Evolutionary conservation across 2,888 invertebrate genomes (phyloP), one percentile per base, ranked within the genome.

Genomic region (Tenthredo distinguenda): DNA sequence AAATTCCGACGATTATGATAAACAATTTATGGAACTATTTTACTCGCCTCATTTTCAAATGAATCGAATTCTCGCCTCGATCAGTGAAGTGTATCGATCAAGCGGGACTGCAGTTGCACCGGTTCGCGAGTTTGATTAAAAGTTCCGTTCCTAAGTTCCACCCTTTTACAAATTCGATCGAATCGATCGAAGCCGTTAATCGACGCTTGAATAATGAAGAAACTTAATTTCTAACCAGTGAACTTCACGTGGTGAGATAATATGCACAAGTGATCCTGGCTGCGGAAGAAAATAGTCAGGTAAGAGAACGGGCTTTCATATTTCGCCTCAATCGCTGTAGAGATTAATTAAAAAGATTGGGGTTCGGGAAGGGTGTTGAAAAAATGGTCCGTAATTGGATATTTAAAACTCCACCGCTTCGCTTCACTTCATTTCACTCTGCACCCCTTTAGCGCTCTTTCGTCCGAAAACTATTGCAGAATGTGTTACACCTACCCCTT

Each of bases 321-420:
- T 37, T 31, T n/a, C 3, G n/a, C 18, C 15, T 37, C n/a, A n/a
- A 31, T 71, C 37, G 6, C 18, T 34, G 34, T 15, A 21, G 47
- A 76, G 74, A 40, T 76, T 76, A 76, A 76, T 76, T 76, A 47
- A 43, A 47, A n/a, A 26, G 43, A 47, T 47, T 74, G 7, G 2
- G 10, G 21, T 0, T 3, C 26, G 12, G 9, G 3, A 47, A 34
- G 55, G 37, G 79, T n/a, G 15, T 37, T 21, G 1, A n/a, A 43
- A 79, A 79, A 55, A 43, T n/a, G 58, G 37, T 34, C 58, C 3
- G 37, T 18, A 79, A 79, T 58, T 79, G 10, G n/a, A 79, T n/a
- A 34, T 34, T 34, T n/a, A 31, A 58, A 79, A 58, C 18, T 0
- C 43, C 79, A 2, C 26, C 79, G n/a, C 21, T 21, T 50, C 1